Conservation (phyloP, 2,888 invertebrate species). For the Mycalesis mineus region DNA sequence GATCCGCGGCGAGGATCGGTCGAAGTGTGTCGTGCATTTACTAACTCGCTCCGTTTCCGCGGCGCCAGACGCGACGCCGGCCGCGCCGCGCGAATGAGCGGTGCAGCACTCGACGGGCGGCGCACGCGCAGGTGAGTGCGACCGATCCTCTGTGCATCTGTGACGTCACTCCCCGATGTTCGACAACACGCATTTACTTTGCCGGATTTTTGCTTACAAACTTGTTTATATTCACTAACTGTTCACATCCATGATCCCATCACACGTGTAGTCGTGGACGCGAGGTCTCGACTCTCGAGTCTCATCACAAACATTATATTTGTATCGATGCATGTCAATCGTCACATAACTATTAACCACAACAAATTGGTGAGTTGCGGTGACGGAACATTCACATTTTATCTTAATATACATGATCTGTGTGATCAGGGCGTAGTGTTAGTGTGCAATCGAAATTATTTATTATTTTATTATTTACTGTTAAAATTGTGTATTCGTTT, state of each 20-base stretch:
- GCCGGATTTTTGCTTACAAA: background rate
- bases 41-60: conserved; percentile 5
- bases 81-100: conserved; percentile 21
- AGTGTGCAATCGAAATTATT: no score
- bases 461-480: no score
- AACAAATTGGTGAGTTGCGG: background rate
- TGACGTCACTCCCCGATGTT: background rate
- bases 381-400: background rate
- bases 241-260: background rate
- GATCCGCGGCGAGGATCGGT: conserved; percentile 7
- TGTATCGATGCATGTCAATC: background rate
- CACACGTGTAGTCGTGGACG: background rate
- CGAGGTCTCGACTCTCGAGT: background rate
- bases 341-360: background rate
- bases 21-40: background rate
- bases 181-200: background rate
- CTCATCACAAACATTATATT: background rate
- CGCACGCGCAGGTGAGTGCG: conserved; percentile 5
- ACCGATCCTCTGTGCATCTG: conserved; percentile 1
- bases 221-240: background rate
- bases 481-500: no score
- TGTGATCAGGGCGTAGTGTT: no score
- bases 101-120: conserved; percentile 5
- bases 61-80: conserved; percentile 24
- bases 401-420: no score